phyloP scores from a whole-genome alignment of 2,888 invertebrate genomes.

The Patella depressa region DNA sequence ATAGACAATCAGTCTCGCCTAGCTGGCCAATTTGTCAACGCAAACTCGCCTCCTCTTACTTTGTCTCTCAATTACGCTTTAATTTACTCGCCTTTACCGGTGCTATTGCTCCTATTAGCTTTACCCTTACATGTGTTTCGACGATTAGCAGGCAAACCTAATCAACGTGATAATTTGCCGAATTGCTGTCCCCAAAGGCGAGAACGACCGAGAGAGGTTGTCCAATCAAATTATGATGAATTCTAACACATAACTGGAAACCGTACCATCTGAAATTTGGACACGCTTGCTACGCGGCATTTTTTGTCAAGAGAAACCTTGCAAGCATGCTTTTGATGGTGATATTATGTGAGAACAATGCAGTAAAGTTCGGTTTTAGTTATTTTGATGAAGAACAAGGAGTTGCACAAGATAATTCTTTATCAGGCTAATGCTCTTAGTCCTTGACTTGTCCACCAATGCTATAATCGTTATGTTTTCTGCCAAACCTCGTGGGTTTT shows the following conservation, averaged over 20 bases:
- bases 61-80: slow-evolving; percentile 5
- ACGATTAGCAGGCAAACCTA: slow-evolving; percentile 8
- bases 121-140: slow-evolving; percentile 10
- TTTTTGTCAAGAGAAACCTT: no score
- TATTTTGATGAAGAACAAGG: no score
- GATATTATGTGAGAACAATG: no score
- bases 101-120: slow-evolving; percentile 7
- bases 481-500: no score
- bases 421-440: no score
- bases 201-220: slow-evolving; percentile 5
- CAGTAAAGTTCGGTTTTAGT: no score
- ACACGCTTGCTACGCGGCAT: no score
- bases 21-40: slow-evolving; percentile 11
- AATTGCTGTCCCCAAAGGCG: slow-evolving; percentile 7
- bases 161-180: slow-evolving; percentile 2
- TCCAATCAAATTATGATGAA: slow-evolving; percentile 7
- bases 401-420: no score
- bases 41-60: neutral
- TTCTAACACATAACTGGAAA: neutral
- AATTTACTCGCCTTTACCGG: slow-evolving; percentile 10
- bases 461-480: no score
- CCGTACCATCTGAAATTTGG: no score
- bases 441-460: no score
- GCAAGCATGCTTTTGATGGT: no score
- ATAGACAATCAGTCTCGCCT: slow-evolving; percentile 11